phyloP scores from a whole-genome alignment of 2,888 invertebrate species.

The Hybos culiciformis region DNA sequence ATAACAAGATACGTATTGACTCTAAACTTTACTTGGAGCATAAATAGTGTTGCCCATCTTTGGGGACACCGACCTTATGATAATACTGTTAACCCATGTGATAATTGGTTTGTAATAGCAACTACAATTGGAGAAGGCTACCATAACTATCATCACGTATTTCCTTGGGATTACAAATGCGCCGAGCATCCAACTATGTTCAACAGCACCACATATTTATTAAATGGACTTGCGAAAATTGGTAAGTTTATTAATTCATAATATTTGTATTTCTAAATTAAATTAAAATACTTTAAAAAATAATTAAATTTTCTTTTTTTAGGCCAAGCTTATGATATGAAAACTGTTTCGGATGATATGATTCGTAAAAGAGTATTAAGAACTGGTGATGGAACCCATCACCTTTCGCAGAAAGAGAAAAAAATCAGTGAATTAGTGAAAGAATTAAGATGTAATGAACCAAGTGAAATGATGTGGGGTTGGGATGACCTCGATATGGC shows the following conservation, averaged over 20 bases:
- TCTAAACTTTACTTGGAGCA: constrained; percentile 78
- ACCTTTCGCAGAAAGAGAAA: constrained; percentile 19
- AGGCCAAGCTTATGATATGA: constrained; percentile 76
- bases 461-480: constrained; percentile 54
- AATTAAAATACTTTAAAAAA: background rate
- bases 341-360: constrained; percentile 59
- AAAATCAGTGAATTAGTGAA: constrained; percentile 24
- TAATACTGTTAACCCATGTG: constrained; percentile 57
- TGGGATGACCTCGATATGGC: constrained; percentile 71
- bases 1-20: constrained; percentile 59
- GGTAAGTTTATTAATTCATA: constrained; percentile 40
- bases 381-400: constrained; percentile 58
- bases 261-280: background rate
- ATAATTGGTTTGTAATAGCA: constrained; percentile 60
- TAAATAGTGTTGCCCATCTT: constrained; percentile 77
- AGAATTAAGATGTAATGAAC: constrained; percentile 30
- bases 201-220: too few relatives aligned
- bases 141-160: constrained; percentile 90
- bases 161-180: constrained; percentile 88
- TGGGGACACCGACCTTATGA: constrained; percentile 63
- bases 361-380: constrained; percentile 52
- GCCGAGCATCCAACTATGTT: too few relatives aligned
- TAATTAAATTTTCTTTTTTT: constrained; percentile 20
- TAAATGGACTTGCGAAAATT: constrained; percentile 50
- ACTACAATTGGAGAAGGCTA: constrained; percentile 74